A percentile compares a stretch with the other conserved stretches of the same genome.
phyloP scores from a whole-genome alignment of 2,888 invertebrate species.

The Chalcosyrphus nemorum region DNA sequence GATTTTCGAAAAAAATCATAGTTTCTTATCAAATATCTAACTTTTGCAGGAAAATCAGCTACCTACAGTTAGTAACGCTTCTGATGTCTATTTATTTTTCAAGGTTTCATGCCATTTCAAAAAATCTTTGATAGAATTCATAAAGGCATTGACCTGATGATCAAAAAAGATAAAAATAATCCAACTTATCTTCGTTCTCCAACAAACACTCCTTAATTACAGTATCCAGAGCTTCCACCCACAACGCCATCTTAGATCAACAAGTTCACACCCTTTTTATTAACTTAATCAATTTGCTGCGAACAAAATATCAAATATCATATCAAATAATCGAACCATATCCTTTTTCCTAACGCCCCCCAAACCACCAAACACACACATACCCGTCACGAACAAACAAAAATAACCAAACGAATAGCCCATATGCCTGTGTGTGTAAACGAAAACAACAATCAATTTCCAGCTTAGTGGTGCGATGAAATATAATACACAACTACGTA shows the following conservation, averaged over 20 bases:
- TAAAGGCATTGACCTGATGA: too few relatives aligned
- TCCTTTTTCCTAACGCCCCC: not conserved
- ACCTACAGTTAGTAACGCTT: too few relatives aligned
- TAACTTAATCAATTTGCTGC: slow-evolving; percentile 51
- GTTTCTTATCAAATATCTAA: too few relatives aligned
- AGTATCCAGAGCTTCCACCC: not conserved
- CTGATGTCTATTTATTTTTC: too few relatives aligned
- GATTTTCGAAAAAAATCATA: too few relatives aligned
- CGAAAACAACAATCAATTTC: slow-evolving; percentile 60
- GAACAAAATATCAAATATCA: slow-evolving; percentile 59
- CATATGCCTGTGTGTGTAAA: slow-evolving; percentile 18
- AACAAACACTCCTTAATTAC: not conserved
- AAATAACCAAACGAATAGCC: slow-evolving; percentile 1
- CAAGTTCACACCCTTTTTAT: slow-evolving; percentile 51
- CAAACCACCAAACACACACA: not conserved
- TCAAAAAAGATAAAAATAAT: too few relatives aligned
- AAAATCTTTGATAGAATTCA: too few relatives aligned
- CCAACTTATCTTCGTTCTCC: too few relatives aligned
- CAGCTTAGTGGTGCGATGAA: slow-evolving; percentile 52
- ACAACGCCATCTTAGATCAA: slow-evolving; percentile 44
- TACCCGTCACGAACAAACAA: slow-evolving; percentile 1
- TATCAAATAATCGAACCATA: slow-evolving; percentile 49
- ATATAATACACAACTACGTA: slow-evolving; percentile 43
- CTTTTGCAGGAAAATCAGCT: too few relatives aligned
- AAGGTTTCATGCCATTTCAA: too few relatives aligned